Conservation (phyloP, 2,113 vertebrate genomes). For the Austrofundulus limnaeus region DNA sequence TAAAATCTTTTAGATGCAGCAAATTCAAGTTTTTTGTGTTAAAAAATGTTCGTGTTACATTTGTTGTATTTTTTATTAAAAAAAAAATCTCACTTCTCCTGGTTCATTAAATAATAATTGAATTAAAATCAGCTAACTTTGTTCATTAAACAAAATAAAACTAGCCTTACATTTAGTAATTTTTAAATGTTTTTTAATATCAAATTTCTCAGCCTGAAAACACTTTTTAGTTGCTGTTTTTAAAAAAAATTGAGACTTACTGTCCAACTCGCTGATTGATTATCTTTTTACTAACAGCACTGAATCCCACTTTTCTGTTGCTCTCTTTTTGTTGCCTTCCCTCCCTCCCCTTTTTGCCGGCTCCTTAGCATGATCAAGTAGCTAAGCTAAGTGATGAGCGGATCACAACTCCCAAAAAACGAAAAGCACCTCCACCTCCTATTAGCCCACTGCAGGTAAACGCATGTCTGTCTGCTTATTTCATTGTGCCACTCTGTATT, state of each 20-base stretch:
- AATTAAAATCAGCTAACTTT: not conserved
- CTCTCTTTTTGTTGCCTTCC: constrained; percentile 35
- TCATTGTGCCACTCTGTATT: constrained; percentile 32
- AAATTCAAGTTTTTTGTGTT: too few relatives aligned
- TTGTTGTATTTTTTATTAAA: too few relatives aligned
- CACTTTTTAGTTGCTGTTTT: constrained; percentile 22
- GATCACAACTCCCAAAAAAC: constrained; percentile 99
- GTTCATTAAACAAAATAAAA: not conserved
- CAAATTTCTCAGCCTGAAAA: constrained; percentile 9
- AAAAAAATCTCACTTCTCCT: too few relatives aligned
- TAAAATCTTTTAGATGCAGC: too few relatives aligned
- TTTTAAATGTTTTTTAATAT: not conserved
- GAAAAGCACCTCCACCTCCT: constrained; percentile 98
- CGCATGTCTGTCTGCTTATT: constrained; percentile 46
- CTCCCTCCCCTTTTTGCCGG: constrained; percentile 72
- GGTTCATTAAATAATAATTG: not conserved
- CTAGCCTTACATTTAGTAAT: constrained; percentile 6
- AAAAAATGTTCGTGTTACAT: not conserved
- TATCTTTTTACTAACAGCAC: constrained; percentile 68
- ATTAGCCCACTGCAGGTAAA: constrained; percentile 96
- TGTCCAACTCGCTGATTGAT: constrained; percentile 33
- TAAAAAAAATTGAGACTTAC: constrained; percentile 33
- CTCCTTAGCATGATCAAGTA: constrained; percentile 95
- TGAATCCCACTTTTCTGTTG: constrained; percentile 51
- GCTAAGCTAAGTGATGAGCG: constrained; percentile 95